Conservation (phyloP, 2,797 vertebrate genomes). For the Ctenochaetus hawaiiensis region DNA sequence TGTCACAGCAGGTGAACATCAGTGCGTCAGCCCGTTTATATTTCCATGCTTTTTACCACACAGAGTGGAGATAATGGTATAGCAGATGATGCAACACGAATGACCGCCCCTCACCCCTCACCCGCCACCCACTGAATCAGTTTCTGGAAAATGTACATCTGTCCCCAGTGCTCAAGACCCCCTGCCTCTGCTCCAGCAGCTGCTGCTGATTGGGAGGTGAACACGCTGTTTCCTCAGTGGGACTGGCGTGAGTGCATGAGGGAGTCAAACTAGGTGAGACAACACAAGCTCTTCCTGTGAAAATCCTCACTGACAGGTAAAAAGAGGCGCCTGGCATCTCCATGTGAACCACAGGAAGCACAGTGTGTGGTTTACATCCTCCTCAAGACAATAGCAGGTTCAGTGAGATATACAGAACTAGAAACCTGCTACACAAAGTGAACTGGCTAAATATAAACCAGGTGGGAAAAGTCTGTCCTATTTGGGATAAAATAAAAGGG, state of each 20-base stretch:
- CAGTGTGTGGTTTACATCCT: conserved; percentile 9
- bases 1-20: conserved; percentile 49
- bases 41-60: conserved; percentile 28
- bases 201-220: conserved; percentile 29
- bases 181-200: neutral
- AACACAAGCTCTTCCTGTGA: conserved; percentile 52
- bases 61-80: conserved; percentile 29
- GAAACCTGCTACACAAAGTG: conserved; percentile 25
- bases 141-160: conserved; percentile 8
- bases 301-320: conserved; percentile 53
- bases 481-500: neutral
- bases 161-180: neutral
- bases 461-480: neutral
- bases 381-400: conserved; percentile 52
- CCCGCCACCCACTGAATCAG: neutral
- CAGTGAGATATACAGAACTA: conserved; percentile 37
- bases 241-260: conserved; percentile 8
- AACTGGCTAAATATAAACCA: conserved; percentile 44
- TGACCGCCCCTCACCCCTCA: conserved; percentile 1
- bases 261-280: conserved; percentile 49
- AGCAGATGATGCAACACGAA: conserved; percentile 21
- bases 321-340: conserved; percentile 38
- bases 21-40: conserved; percentile 32
- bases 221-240: conserved; percentile 15
- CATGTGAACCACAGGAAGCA: conserved; percentile 44